These are phyloP conservation scores for Glyptemys insculpta DNA, from an alignment of 2,797 vertebrate genomes.

Conservation along the genomic window DNA sequence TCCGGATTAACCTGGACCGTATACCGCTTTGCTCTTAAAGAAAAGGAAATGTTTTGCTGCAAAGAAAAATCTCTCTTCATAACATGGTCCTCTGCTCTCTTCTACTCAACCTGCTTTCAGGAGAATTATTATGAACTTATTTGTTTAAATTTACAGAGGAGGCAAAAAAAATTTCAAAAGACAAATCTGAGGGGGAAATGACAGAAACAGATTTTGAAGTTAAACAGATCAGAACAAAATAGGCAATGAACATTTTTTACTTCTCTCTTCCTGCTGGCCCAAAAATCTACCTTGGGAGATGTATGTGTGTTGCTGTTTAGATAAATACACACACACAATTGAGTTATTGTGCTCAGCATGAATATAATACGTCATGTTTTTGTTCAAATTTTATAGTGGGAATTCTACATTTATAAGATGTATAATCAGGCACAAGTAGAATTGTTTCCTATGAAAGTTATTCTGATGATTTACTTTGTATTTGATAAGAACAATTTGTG, in stretches of 20 bases:
- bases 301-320: not conserved
- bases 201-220: not conserved
- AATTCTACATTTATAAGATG: not conserved
- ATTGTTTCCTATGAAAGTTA: not conserved
- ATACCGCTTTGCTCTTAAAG: not conserved
- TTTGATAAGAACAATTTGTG: not conserved
- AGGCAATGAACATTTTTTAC: not conserved
- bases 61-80: conserved; percentile 17
- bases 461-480: not conserved
- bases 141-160: conserved; percentile 16
- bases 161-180: not conserved
- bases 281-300: not conserved
- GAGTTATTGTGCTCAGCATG: not conserved
- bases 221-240: not conserved
- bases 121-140: not conserved
- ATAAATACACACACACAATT: not conserved
- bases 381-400: not conserved
- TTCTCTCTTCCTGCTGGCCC: not conserved
- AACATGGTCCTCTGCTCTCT: not conserved
- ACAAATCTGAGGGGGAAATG: conserved; percentile 6
- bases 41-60: not conserved
- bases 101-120: not conserved
- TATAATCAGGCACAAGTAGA: not conserved
- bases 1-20: conserved; percentile 21
- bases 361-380: not conserved